A percentile compares a stretch with the other conserved stretches of the same genome.
Conservation (phyloP, 2,797 vertebrate species). For the Onychomys torridus region DNA sequence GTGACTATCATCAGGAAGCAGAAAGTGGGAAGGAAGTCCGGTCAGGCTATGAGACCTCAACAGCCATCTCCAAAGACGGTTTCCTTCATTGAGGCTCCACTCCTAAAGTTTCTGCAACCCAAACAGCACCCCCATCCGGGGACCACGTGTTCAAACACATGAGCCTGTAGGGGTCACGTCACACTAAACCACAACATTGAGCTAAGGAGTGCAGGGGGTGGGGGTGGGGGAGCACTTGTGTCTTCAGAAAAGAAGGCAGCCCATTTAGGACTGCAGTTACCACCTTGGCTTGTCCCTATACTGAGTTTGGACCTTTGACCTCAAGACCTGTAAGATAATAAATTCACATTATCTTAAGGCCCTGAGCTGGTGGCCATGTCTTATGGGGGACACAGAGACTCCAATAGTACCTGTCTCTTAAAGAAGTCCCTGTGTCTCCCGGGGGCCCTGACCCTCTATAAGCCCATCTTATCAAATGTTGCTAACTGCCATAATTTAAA, state of each 20-base stretch:
- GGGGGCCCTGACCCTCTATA: neutral
- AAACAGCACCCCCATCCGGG: neutral
- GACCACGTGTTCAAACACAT: neutral
- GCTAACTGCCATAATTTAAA: neutral
- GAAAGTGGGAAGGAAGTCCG: neutral
- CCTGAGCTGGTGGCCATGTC: neutral
- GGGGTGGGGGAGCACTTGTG: no score
- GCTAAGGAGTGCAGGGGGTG: no score
- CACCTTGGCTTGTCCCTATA: neutral
- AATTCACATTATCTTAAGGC: neutral
- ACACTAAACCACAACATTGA: neutral
- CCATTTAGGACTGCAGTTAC: neutral
- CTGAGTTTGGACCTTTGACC: neutral
- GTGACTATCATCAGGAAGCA: neutral
- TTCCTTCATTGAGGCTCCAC: neutral
- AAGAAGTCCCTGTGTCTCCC: neutral
- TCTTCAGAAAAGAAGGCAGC: neutral
- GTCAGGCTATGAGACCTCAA: neutral
- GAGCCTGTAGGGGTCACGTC: neutral
- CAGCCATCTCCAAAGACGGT: neutral
- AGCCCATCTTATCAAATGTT: neutral
- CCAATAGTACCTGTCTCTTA: neutral
- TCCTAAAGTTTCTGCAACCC: neutral
- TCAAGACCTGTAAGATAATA: conserved; percentile 8
- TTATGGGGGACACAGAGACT: neutral